Conservation (phyloP, 2,113 vertebrate species). For the Tapirus terrestris region DNA sequence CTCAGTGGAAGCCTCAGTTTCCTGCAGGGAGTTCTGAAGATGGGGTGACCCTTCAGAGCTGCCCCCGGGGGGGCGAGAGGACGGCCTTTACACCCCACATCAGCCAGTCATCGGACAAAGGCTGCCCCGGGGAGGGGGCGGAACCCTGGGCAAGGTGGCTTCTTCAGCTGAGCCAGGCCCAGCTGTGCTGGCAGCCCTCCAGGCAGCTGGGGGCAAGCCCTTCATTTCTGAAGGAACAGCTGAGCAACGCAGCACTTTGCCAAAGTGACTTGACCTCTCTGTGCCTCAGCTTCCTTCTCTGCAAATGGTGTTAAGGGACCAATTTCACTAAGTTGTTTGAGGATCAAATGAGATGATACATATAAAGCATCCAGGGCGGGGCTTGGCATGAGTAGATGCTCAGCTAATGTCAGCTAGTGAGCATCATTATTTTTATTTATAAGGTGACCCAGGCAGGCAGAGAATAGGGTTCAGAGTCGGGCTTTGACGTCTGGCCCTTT, state of each 20-base stretch:
- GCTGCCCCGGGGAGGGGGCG: background rate
- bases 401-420: rapidly evolving
- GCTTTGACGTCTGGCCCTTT: background rate
- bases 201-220: rapidly evolving
- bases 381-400: background rate
- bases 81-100: background rate
- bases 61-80: background rate
- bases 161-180: background rate
- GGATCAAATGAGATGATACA: background rate
- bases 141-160: background rate
- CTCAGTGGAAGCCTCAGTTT: background rate
- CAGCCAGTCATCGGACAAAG: background rate
- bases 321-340: background rate
- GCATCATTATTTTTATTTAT: background rate
- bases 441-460: background rate
- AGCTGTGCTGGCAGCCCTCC: background rate
- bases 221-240: background rate
- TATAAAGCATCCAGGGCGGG: background rate
- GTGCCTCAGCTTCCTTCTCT: background rate
- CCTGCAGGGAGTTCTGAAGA: background rate
- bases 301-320: background rate
- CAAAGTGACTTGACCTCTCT: background rate
- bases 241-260: background rate
- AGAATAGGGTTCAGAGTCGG: background rate
- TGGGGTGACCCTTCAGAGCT: background rate